Conservation (phyloP, 1,140 invertebrate species). For the Drosophila rufa region DNA sequence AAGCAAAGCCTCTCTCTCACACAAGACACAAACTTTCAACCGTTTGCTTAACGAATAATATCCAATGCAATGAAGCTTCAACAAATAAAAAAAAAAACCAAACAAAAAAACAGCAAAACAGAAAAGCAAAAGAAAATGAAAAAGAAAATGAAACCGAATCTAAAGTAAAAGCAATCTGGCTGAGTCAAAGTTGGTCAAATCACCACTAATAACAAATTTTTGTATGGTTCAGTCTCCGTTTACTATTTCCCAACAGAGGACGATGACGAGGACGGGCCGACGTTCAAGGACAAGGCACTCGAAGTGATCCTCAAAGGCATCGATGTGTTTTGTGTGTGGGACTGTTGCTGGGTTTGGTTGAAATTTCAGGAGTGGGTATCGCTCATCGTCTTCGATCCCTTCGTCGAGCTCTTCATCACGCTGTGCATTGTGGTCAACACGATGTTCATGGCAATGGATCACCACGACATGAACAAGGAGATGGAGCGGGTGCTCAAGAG, state of each 20-base stretch:
- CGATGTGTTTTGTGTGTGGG: conserved; percentile 98
- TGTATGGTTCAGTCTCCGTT: conserved; percentile 92
- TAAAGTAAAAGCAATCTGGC: conserved; percentile 86
- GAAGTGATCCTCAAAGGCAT: conserved; percentile 91
- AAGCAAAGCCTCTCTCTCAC: conserved; percentile 46
- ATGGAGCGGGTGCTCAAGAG: conserved; percentile 94
- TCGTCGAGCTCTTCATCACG: conserved; percentile 99
- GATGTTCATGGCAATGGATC: conserved; percentile 98
- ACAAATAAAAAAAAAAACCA: conserved; percentile 8
- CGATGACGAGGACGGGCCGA: conserved; percentile 95
- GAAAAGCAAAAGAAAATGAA: conserved; percentile 17
- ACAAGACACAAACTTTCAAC: conserved; percentile 54
- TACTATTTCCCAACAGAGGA: conserved; percentile 96
- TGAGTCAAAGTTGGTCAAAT: conserved; percentile 87
- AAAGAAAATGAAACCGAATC: conserved; percentile 27
- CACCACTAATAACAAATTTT: conserved; percentile 88
- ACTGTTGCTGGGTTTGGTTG: conserved; percentile 96
- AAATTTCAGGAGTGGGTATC: conserved; percentile 96
- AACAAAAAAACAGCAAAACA: conserved; percentile 15
- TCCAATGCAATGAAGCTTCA: conserved; percentile 81
- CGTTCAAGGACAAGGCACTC: conserved; percentile 93
- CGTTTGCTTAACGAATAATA: conserved; percentile 72
- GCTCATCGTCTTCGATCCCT: conserved; percentile 98
- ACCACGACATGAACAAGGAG: conserved; percentile 96
- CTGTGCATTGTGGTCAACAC: conserved; percentile 99